Evolutionary conservation across 2,797 vertebrate genomes (phyloP), one percentile per base, ranked within the genome.

Genomic region (Cirrhinus mrigala): DNA sequence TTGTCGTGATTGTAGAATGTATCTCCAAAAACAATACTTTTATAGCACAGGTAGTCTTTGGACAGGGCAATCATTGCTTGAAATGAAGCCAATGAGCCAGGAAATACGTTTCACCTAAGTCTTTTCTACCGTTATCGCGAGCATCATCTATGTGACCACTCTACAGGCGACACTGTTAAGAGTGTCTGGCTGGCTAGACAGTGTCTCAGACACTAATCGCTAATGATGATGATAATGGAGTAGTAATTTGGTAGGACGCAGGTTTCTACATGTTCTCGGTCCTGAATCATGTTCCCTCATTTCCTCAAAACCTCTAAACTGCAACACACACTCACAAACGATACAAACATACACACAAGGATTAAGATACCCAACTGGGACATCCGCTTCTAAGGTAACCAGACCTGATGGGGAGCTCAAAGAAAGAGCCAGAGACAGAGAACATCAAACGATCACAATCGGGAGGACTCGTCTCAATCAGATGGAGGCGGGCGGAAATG

Each of bases 381-480:
- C 78, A 86, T 79, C 70, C 18, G 44, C 62, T 83, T 82, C 27
- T 82, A 48, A 82, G 58, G 86, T 84, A 90, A 89, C 84, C 84
- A 87, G 87, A 89, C 85, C 71, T 78, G 78, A 89, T 40, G 40
- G 66, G 79, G 70, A 16, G 27, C 56, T 82, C 83, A 84, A 75
- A 71, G 48, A 81, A 79, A 86, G 73, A 84, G 89, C 37, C 76
- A 58, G 78, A 83, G 70, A 62, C 81, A 78, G 75, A 40, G 52
- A 64, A 89, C 89, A 79, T 88, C 66, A 87, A 87, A 87, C 77
- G 15, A 64, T 40, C 46, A 22, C 46, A 50, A 50, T 56, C 48
- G 85, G 73, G 56, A 87, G 70, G 84, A 46, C 46, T 73, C 56
- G 52, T 75, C 24, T 75, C 78, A 90, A 90, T 90, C 89, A 91